Evolutionary conservation across 2,113 vertebrate species (phyloP).

Genomic region (Lophius piscatorius): DNA sequence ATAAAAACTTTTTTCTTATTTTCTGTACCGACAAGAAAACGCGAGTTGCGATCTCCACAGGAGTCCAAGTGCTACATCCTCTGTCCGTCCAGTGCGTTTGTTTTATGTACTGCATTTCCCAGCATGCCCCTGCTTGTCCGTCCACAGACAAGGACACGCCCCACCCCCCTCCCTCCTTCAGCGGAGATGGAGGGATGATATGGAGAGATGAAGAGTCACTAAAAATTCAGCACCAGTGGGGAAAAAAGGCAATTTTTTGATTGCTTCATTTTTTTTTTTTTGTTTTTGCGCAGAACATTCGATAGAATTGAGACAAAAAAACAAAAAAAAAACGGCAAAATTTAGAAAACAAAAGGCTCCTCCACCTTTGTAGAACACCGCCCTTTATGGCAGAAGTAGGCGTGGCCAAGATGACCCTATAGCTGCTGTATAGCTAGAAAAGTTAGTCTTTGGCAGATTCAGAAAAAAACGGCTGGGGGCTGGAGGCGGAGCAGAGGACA

Average conservation of each 20-base stretch:
- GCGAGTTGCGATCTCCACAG: too few species aligned
- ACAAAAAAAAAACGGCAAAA: constrained; percentile 53
- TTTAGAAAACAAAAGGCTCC: constrained; percentile 40
- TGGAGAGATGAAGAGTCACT: constrained; percentile 44
- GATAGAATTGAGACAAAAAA: constrained; percentile 60
- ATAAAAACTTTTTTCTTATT: not conserved
- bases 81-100: constrained; percentile 27
- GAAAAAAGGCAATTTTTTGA: constrained; percentile 75
- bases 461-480: constrained; percentile 46
- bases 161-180: constrained; percentile 21
- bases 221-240: constrained; percentile 74
- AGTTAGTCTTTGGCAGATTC: constrained; percentile 80
- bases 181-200: constrained; percentile 33
- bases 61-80: constrained; percentile 20
- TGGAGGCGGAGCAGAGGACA: not conserved
- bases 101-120: constrained; percentile 65
- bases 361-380: not conserved
- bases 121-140: constrained; percentile 57
- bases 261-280: constrained; percentile 60
- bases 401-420: not conserved
- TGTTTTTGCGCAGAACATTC: constrained; percentile 69
- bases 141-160: constrained; percentile 40
- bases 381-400: not conserved
- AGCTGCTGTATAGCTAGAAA: constrained; percentile 50
- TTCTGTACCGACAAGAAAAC: constrained; percentile 7